A percentile compares a stretch with the other conserved stretches of the same genome.
Evolutionary conservation across 1,140 invertebrate genomes (phyloP).

Genomic region (Sinonovacula constricta): DNA sequence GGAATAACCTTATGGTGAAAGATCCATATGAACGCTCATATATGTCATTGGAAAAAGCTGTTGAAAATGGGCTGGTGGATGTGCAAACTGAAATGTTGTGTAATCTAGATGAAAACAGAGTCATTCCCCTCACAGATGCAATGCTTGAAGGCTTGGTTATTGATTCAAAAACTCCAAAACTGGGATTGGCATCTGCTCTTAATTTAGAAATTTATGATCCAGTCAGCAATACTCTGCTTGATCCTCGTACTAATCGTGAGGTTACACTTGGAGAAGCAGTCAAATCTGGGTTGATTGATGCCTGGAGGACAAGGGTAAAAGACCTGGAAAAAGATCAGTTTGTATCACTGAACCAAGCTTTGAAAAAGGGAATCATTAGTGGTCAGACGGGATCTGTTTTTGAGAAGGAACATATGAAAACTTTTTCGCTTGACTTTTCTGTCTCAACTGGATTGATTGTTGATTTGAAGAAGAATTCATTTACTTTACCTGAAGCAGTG

Average conservation of each 20-base stretch:
- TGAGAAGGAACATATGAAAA: constrained; percentile 84
- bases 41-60: constrained; percentile 86
- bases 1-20: constrained; percentile 83
- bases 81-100: constrained; percentile 86
- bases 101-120: constrained; percentile 86
- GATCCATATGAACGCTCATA: constrained; percentile 84
- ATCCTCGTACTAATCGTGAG: constrained; percentile 59
- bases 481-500: constrained; percentile 71
- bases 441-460: constrained; percentile 88
- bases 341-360: constrained; percentile 89
- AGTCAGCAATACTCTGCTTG: constrained; percentile 58
- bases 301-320: constrained; percentile 87
- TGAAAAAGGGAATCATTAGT: constrained; percentile 92
- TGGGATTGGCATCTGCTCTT: constrained; percentile 78
- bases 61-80: constrained; percentile 89
- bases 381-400: constrained; percentile 87
- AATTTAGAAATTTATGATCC: constrained; percentile 82
- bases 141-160: constrained; percentile 82
- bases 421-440: constrained; percentile 90
- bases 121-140: constrained; percentile 87
- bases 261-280: constrained; percentile 78
- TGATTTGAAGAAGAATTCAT: constrained; percentile 84
- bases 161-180: constrained; percentile 54
- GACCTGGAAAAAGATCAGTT: constrained; percentile 79
- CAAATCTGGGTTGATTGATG: constrained; percentile 89